These are phyloP conservation scores for Enteromius argenteus DNA, from an alignment of 2,797 vertebrate genomes.

Conservation along the genomic window DNA sequence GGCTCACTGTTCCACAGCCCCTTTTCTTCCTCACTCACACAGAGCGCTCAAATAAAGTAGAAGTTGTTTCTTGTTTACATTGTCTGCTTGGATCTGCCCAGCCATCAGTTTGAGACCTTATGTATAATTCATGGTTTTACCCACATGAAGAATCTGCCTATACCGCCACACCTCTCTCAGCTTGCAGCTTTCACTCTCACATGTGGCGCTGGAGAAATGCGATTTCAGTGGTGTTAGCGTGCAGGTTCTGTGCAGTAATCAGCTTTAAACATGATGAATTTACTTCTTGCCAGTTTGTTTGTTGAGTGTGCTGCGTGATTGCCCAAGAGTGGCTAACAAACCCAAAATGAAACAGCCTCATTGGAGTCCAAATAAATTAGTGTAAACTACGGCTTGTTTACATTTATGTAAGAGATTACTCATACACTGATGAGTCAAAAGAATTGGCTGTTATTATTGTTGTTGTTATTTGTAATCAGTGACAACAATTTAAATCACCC, in stretches of 20 bases:
- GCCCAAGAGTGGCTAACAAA: conserved; percentile 26
- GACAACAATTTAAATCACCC: not conserved
- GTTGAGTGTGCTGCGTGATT: conserved; percentile 32
- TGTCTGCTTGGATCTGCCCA: conserved; percentile 73
- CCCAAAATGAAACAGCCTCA: conserved; percentile 10
- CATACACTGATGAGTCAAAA: not conserved
- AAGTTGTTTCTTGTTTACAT: conserved; percentile 76
- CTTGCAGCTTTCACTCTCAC: conserved; percentile 25
- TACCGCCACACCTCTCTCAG: not conserved
- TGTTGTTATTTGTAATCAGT: not conserved
- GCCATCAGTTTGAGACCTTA: conserved; percentile 71
- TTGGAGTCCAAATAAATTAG: conserved; percentile 3
- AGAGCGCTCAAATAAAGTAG: conserved; percentile 74
- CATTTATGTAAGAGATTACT: conserved; percentile 7
- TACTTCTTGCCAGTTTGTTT: not conserved
- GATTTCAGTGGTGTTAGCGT: conserved; percentile 15
- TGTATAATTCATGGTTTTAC: conserved; percentile 75
- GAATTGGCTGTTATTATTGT: not conserved
- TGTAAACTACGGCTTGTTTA: conserved; percentile 15
- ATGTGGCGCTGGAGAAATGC: conserved; percentile 14
- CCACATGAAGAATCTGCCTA: conserved; percentile 39
- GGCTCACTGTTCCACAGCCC: conserved; percentile 64
- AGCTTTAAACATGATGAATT: conserved; percentile 35
- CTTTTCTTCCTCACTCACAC: conserved; percentile 52
- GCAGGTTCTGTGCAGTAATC: conserved; percentile 24